Conservation (phyloP, 92 coral and sea anemone species). For the Parazoanthus darwini region DNA sequence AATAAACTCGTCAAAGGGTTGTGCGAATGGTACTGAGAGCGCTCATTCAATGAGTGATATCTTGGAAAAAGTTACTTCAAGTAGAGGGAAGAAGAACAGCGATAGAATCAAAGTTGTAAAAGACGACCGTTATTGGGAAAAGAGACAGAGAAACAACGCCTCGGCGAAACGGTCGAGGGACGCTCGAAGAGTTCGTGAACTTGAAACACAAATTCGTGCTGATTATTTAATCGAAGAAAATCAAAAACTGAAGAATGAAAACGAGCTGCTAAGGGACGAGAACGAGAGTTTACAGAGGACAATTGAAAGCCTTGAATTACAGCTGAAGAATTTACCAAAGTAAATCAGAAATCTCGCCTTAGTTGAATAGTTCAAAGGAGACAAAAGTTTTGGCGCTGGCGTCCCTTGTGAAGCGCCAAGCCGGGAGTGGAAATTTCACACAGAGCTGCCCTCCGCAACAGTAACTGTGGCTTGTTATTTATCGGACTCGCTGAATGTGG, state of each 20-base stretch:
- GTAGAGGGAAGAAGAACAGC: slow-evolving; percentile 12
- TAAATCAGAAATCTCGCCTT: neutral
- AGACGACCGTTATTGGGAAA: slow-evolving; percentile 89
- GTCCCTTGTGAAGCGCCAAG: neutral
- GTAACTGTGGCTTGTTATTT: neutral
- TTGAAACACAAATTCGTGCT: slow-evolving; percentile 88
- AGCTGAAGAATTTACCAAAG: slow-evolving; percentile 17
- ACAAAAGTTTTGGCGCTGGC: neutral
- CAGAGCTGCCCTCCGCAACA: neutral
- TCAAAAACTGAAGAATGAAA: slow-evolving; percentile 68
- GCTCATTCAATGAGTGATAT: slow-evolving; percentile 15
- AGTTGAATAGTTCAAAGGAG: neutral
- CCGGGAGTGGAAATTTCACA: neutral
- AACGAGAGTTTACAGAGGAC: slow-evolving; percentile 67
- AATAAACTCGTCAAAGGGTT: neutral
- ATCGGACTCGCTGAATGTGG: neutral
- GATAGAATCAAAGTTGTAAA: slow-evolving; percentile 39
- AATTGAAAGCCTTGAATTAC: slow-evolving; percentile 50
- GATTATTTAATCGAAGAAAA: slow-evolving; percentile 84
- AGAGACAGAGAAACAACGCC: slow-evolving; percentile 83
- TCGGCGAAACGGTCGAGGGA: slow-evolving; percentile 91
- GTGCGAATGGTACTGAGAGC: slow-evolving; percentile 5
- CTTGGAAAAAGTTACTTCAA: slow-evolving; percentile 8
- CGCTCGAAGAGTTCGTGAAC: slow-evolving; percentile 89
- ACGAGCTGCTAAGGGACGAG: slow-evolving; percentile 74